These are phyloP conservation scores for Eumerus sabulonum DNA, from an alignment of 2,888 invertebrate genomes.

Conservation along the genomic window DNA sequence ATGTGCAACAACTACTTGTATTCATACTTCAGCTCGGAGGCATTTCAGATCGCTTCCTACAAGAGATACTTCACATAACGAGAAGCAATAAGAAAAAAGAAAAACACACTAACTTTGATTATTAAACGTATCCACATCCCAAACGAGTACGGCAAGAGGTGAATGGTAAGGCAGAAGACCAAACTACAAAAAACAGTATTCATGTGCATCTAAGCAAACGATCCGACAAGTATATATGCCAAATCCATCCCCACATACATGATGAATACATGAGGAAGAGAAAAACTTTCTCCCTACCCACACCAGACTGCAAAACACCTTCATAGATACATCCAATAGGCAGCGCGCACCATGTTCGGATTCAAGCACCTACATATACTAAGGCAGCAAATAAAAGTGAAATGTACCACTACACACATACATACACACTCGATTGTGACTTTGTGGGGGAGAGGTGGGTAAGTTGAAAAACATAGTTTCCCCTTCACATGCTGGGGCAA, in stretches of 20 bases:
- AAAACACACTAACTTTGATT: conserved; percentile 44
- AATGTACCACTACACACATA: conserved; percentile 46
- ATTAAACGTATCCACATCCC: conserved; percentile 50
- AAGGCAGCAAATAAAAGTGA: conserved; percentile 65
- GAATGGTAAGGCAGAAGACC: neutral
- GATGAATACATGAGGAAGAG: conserved; percentile 61
- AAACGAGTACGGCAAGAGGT: neutral
- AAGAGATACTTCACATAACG: conserved; percentile 28
- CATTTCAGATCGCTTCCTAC: conserved; percentile 57
- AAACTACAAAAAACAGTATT: conserved; percentile 33
- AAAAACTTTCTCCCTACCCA: conserved; percentile 67
- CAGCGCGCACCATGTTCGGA: conserved; percentile 26
- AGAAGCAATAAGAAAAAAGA: conserved; percentile 6
- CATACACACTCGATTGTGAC: conserved; percentile 10
- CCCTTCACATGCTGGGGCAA: conserved; percentile 39
- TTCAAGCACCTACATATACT: conserved; percentile 36
- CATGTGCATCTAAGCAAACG: conserved; percentile 55
- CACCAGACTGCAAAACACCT: conserved; percentile 22
- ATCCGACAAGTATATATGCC: conserved; percentile 56
- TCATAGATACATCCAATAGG: conserved; percentile 11
- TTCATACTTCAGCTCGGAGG: conserved; percentile 34
- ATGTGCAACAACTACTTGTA: conserved; percentile 50
- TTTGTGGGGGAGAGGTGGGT: conserved; percentile 12
- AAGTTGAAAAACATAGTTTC: conserved; percentile 29
- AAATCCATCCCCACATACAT: conserved; percentile 45